A percentile compares a stretch with the other conserved stretches of the same genome.
Evolutionary conservation across 1,140 invertebrate species (phyloP).

Genomic region (Sminthurides bifidus): DNA sequence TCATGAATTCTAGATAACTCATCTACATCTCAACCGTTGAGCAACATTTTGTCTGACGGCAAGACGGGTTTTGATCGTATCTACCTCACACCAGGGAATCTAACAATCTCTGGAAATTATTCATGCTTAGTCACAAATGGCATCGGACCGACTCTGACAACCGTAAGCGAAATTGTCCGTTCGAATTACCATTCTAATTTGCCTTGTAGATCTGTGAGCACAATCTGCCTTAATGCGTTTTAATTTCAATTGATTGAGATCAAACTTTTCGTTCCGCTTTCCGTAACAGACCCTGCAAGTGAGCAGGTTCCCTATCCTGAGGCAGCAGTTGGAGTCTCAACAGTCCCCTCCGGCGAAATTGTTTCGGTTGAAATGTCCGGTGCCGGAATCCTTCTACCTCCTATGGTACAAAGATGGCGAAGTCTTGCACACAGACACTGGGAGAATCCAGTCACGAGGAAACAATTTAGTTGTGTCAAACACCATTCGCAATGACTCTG

Average conservation of each 20-base stretch:
- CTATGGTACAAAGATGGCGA: slow-evolving; percentile 31
- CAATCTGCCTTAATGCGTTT: not conserved
- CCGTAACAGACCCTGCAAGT: slow-evolving; percentile 17
- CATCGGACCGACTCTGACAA: slow-evolving; percentile 5
- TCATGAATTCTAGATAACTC: slow-evolving; percentile 11
- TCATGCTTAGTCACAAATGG: slow-evolving; percentile 14
- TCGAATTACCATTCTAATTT: not conserved
- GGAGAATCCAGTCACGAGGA: slow-evolving; percentile 22
- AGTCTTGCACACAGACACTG: slow-evolving; percentile 23
- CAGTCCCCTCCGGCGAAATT: slow-evolving; percentile 20
- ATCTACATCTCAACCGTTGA: not conserved
- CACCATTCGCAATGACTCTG: slow-evolving; percentile 26
- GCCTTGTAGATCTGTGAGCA: too few relatives aligned
- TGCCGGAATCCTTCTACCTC: slow-evolving; percentile 12
- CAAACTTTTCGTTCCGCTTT: not conserved
- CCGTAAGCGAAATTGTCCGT: not conserved
- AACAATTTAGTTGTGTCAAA: slow-evolving; percentile 28
- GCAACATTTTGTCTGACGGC: slow-evolving; percentile 12
- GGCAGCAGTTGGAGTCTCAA: slow-evolving; percentile 7
- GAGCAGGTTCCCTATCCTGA: slow-evolving; percentile 10
- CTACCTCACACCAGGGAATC: slow-evolving; percentile 7
- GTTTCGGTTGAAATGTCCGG: not conserved
- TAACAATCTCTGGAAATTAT: slow-evolving; percentile 11
- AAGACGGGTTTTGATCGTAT: slow-evolving; percentile 7
- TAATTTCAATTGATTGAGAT: not conserved